Base-by-base conservation (phyloP, 2,113 vertebrate species). In the Fulmarus glacialis region DNA sequence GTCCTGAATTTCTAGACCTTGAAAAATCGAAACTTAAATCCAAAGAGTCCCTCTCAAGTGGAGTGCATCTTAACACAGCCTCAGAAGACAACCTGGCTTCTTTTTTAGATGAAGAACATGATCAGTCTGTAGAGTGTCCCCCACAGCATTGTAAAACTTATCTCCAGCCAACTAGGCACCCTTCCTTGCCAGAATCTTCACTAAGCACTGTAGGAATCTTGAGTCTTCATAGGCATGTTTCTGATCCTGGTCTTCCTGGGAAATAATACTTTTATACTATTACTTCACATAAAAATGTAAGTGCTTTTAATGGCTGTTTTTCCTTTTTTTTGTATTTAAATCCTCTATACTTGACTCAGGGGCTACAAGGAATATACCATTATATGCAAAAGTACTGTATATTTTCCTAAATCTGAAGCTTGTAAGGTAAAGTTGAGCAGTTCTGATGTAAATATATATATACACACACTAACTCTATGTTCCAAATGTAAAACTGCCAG, bases 291-390 rank as follows among this genome's bases (percentile, higher is more conserved):
- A 96, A 97, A 97, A 97, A 98, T 98, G 94, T 98, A 98, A 98
- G 98, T 98, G 98, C 98, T 98, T 98, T 99, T 98, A 98, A 98
- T 98, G 98, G 98, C 98, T 98, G 98, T 97, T 98, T 99, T 97
- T 96, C 90, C 21, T 36, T 59, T 59, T 75, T 81, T 98, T 97
- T 97, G 67, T 97, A 98, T 99, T 98, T 98, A 98, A 98, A 98
- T 98, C 97, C 98, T 99, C 98, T 99, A 99, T 98, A 99, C 99
- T 98, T 99, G 99, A 99, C 99, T 99, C 99, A 99, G 99, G 98
- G 99, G 99, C 98, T 99, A 99, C 80, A 98, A 96, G 98, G 98
- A 99, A 98, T 98, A 90, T 98, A 99, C 97, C 98, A 98, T 99
- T 98, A 98, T 99, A 99, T 99, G 99, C 99, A 99, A 98, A 98